These are phyloP conservation scores for Agrenia bidenticulata DNA, from an alignment of 2,888 invertebrate genomes.

Conservation along the genomic window DNA sequence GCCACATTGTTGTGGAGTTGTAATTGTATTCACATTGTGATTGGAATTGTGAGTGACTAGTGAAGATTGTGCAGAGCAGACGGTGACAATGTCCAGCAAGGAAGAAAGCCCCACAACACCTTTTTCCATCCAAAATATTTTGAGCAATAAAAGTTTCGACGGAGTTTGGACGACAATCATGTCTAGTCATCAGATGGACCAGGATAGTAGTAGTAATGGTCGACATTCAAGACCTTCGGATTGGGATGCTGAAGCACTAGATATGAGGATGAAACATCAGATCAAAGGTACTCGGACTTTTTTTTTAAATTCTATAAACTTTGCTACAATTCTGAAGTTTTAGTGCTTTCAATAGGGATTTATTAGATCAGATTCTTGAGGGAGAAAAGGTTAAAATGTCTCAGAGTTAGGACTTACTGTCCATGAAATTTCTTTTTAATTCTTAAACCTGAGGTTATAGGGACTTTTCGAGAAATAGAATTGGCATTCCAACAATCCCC, in stretches of 20 bases:
- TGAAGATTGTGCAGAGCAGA: neutral
- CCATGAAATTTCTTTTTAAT: too few species aligned
- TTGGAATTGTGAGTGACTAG: neutral
- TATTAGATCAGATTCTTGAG: too few species aligned
- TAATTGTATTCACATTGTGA: too few species aligned
- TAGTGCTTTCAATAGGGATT: too few species aligned
- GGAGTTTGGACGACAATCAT: slow-evolving; percentile 49
- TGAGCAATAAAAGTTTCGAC: slow-evolving; percentile 52
- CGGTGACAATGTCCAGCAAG: slow-evolving; percentile 18
- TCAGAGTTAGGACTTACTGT: too few species aligned
- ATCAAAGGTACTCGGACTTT: slow-evolving; percentile 50
- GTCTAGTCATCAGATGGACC: slow-evolving; percentile 26
- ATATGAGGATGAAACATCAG: slow-evolving; percentile 52
- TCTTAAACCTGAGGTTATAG: too few species aligned
- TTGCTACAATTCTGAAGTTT: too few species aligned
- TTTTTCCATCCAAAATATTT: slow-evolving; percentile 55
- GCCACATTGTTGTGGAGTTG: too few species aligned
- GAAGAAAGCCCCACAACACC: slow-evolving; percentile 50
- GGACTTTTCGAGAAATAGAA: too few species aligned
- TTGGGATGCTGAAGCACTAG: slow-evolving; percentile 52
- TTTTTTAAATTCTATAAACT: too few species aligned
- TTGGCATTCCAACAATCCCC: too few species aligned
- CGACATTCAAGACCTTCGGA: slow-evolving; percentile 33
- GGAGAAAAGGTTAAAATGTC: too few species aligned
- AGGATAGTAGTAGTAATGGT: slow-evolving; percentile 24